A percentile compares a stretch with the other conserved stretches of the same genome.
phyloP scores from a whole-genome alignment of 2,797 vertebrate genomes.

The Sciurus carolinensis region DNA sequence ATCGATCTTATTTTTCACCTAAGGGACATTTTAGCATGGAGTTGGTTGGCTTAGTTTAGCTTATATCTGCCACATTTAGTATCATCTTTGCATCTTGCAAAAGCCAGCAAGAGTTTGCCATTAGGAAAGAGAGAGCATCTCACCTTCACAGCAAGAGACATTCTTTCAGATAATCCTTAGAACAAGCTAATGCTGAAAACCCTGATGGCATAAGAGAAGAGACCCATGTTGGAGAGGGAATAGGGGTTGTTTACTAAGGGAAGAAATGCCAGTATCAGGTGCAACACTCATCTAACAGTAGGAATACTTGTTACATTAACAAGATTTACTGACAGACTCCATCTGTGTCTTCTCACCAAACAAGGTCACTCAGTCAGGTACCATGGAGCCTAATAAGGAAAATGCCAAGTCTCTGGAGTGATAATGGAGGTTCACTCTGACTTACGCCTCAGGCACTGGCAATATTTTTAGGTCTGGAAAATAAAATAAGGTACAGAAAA shows the following conservation, averaged over 20 bases:
- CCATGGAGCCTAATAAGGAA: slow-evolving; percentile 88
- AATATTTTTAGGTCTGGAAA: slow-evolving; percentile 89
- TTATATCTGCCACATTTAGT: slow-evolving; percentile 56
- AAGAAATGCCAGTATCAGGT: slow-evolving; percentile 84
- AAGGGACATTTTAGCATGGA: not conserved
- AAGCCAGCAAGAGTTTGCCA: slow-evolving; percentile 73
- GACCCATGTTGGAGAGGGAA: slow-evolving; percentile 76
- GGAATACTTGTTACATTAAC: slow-evolving; percentile 91
- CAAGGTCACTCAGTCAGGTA: slow-evolving; percentile 90
- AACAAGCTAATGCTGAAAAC: slow-evolving; percentile 80
- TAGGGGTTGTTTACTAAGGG: slow-evolving; percentile 83
- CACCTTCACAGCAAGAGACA: slow-evolving; percentile 74
- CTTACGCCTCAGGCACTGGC: slow-evolving; percentile 87
- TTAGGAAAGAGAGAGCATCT: slow-evolving; percentile 66
- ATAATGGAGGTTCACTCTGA: slow-evolving; percentile 86
- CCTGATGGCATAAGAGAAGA: slow-evolving; percentile 72
- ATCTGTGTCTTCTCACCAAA: slow-evolving; percentile 91
- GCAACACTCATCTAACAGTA: slow-evolving; percentile 89
- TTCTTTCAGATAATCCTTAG: slow-evolving; percentile 83
- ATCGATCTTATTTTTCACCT: slow-evolving; percentile 55
- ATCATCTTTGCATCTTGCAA: slow-evolving; percentile 70
- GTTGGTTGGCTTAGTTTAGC: not conserved
- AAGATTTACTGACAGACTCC: slow-evolving; percentile 91
- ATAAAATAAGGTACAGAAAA: slow-evolving; percentile 86
- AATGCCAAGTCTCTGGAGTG: slow-evolving; percentile 88